These are phyloP conservation scores for Caloenas nicobarica DNA, from an alignment of 2,113 vertebrate species.

Conservation along the genomic window DNA sequence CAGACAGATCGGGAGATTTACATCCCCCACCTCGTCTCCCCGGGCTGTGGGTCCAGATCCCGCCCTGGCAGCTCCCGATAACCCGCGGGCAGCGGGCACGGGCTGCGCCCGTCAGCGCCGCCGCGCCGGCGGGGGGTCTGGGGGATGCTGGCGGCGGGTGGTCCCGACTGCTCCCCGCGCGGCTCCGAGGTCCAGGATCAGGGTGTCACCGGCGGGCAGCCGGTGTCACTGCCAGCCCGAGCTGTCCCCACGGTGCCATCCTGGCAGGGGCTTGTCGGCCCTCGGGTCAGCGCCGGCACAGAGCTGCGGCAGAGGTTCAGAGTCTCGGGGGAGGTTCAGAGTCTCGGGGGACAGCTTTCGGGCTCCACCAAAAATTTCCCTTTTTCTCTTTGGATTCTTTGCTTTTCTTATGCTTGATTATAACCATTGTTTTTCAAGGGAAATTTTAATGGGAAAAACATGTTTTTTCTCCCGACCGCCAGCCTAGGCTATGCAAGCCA, in stretches of 20 bases:
- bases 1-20: slow-evolving; percentile 56
- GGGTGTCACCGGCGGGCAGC: neutral
- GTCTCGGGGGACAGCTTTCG: neutral
- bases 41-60: neutral
- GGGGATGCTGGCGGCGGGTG: neutral
- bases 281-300: too few relatives aligned
- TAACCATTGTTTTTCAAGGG: slow-evolving; percentile 62
- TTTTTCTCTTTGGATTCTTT: neutral
- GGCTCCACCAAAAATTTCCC: slow-evolving; percentile 17
- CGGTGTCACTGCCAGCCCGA: too few relatives aligned
- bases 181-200: neutral
- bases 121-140: rapidly evolving
- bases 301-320: neutral
- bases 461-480: slow-evolving; percentile 27
- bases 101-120: neutral
- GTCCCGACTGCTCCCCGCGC: rapidly evolving
- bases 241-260: too few relatives aligned
- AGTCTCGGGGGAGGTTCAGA: neutral
- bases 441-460: slow-evolving; percentile 63
- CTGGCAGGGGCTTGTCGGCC: neutral
- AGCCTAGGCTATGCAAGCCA: neutral
- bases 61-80: neutral
- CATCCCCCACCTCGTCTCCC: slow-evolving; percentile 27
- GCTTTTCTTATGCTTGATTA: neutral
- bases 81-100: neutral